Conservation (phyloP, 2,797 vertebrate genomes). For the Echeneis naucrates region DNA sequence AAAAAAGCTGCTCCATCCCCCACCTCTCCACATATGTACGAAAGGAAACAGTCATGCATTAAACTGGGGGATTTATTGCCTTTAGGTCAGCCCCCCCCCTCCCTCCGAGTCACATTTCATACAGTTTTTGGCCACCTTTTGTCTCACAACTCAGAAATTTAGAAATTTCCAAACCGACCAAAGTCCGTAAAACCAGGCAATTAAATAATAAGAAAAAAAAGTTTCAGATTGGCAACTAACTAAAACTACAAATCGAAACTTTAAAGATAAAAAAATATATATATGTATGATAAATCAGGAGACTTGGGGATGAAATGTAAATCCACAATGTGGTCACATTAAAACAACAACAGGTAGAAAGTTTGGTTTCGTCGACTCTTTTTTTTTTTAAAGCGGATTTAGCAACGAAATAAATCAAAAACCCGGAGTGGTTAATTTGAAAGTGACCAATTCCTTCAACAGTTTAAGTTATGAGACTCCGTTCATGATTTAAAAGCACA, state of each 20-base stretch:
- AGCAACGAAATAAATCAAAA: too few species aligned
- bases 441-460: rapidly evolving
- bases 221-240: neutral
- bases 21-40: constrained; percentile 88
- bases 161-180: too few species aligned
- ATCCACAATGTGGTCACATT: too few species aligned
- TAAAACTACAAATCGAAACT: neutral
- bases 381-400: too few species aligned
- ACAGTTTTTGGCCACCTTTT: constrained; percentile 73
- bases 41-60: constrained; percentile 93
- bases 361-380: rapidly evolving
- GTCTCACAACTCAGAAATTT: constrained; percentile 54
- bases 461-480: too few species aligned
- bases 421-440: neutral
- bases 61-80: constrained; percentile 94
- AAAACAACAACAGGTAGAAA: neutral
- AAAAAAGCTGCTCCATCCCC: constrained; percentile 82
- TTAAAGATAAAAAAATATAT: neutral
- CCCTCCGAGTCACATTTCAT: constrained; percentile 85
- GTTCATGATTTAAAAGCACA: too few species aligned
- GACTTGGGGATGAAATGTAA: too few species aligned
- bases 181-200: too few species aligned
- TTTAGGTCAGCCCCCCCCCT: constrained; percentile 87
- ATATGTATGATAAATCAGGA: too few species aligned
- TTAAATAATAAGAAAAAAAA: too few species aligned